A percentile compares a stretch with the other conserved stretches of the same genome.
These are phyloP conservation scores for Stichodactyla helianthus DNA, from an alignment of 64 coral and sea anemone species.

Conservation along the genomic window DNA sequence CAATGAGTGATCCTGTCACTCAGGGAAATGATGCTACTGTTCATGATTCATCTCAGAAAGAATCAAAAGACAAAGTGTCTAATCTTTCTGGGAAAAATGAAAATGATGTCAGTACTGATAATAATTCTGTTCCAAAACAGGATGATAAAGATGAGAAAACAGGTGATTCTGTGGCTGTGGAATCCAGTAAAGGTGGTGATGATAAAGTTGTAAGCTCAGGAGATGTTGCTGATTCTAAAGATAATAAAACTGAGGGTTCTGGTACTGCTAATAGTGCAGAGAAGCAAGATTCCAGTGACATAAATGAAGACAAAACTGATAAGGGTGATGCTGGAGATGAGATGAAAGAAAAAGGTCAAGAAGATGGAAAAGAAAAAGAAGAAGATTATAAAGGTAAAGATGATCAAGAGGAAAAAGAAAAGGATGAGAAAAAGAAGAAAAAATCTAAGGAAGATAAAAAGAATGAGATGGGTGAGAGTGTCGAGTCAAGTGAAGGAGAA, in stretches of 20 bases:
- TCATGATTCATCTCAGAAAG: not conserved
- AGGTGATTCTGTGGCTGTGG: not conserved
- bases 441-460: constrained; percentile 42
- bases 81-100: not conserved
- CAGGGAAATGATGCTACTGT: not conserved
- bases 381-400: not conserved
- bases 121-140: constrained; percentile 44
- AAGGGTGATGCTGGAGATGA: not conserved
- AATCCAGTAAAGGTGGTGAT: not conserved
- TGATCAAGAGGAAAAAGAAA: constrained; percentile 1
- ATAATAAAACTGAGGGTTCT: not conserved
- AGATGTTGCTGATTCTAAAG: not conserved
- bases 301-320: not conserved
- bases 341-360: not conserved
- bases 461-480: constrained; percentile 31
- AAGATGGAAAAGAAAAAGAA: not conserved
- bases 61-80: constrained; percentile 1
- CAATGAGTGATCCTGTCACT: constrained; percentile 26
- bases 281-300: not conserved
- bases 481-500: constrained; percentile 9
- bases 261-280: not conserved
- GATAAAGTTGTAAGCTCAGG: not conserved
- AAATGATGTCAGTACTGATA: constrained; percentile 19
- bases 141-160: constrained; percentile 13
- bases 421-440: constrained; percentile 12